phyloP scores from a whole-genome alignment of 2,113 vertebrate genomes.

The Petaurus breviceps region DNA sequence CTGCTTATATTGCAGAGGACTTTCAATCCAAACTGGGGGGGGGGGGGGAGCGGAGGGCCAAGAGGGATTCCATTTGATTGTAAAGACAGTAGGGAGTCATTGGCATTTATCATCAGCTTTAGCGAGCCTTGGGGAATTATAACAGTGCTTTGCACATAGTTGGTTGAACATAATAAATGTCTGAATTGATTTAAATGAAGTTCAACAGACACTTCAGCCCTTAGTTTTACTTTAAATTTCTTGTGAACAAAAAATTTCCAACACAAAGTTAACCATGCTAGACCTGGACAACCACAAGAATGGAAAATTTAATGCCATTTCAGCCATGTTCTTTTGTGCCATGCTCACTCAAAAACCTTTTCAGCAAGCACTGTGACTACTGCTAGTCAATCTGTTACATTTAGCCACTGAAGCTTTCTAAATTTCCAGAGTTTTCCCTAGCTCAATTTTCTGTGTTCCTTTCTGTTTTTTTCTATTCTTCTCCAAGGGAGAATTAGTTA shows the following conservation, averaged over 20 bases:
- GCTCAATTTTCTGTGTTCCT: constrained; percentile 4
- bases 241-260: neutral
- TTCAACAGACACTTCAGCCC: neutral
- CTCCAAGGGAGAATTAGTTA: constrained; percentile 14
- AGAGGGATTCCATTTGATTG: neutral
- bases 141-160: neutral
- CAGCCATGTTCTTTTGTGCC: too few relatives aligned
- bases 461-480: constrained; percentile 5
- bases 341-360: neutral
- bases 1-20: neutral
- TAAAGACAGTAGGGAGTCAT: neutral
- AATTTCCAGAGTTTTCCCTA: constrained; percentile 17
- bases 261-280: neutral
- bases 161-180: neutral
- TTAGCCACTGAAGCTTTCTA: constrained; percentile 30
- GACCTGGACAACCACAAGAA: neutral
- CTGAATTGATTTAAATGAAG: neutral
- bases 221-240: neutral
- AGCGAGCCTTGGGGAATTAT: neutral
- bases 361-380: neutral
- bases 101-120: neutral
- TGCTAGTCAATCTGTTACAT: neutral
- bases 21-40: neutral
- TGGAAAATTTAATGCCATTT: neutral
- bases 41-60: too few relatives aligned